phyloP scores from a whole-genome alignment of 2,113 vertebrate species.

The Leptobrachium leishanense region DNA sequence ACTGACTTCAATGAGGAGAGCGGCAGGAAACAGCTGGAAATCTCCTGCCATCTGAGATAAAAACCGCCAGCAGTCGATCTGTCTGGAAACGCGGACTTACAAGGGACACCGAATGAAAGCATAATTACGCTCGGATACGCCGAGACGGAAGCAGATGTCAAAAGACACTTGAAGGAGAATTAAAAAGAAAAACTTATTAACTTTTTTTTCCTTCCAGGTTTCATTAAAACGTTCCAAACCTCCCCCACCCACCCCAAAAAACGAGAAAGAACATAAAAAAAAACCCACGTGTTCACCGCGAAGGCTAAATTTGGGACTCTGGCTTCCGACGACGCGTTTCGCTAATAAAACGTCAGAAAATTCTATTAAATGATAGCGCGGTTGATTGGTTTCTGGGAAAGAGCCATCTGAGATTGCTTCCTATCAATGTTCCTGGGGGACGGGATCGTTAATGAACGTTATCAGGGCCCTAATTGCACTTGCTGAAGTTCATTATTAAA shows the following conservation, averaged over 20 bases:
- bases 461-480: not conserved
- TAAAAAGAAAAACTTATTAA: not conserved
- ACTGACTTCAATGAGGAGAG: not conserved
- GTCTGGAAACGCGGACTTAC: not conserved
- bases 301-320: not conserved
- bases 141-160: not conserved
- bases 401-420: not conserved
- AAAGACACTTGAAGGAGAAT: not conserved
- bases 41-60: not conserved
- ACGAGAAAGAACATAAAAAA: not conserved
- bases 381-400: not conserved
- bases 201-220: not conserved
- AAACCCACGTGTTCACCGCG: not conserved
- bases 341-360: not conserved
- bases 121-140: not conserved
- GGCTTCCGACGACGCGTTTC: no score
- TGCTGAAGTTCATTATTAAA: not conserved
- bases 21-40: slow-evolving; percentile 13
- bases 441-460: not conserved
- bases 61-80: not conserved
- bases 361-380: not conserved
- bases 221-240: not conserved
- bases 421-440: not conserved
- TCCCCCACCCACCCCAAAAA: no score
- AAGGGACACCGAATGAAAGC: not conserved